Conservation (phyloP, 2,797 vertebrate genomes). For the Ataeniobius toweri region DNA sequence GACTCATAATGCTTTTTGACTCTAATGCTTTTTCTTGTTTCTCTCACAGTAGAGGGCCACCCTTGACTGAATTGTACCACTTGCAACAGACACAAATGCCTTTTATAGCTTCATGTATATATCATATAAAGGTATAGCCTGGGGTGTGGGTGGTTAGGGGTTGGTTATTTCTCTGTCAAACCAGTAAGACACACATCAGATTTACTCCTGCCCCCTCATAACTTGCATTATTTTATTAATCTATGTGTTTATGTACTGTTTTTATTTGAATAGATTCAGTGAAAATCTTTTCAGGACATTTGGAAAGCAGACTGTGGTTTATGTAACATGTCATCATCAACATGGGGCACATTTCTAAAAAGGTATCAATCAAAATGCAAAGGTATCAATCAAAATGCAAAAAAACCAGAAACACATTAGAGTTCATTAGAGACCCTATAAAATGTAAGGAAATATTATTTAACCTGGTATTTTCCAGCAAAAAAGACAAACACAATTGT, state of each 20-base stretch:
- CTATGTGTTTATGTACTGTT: conserved; percentile 13
- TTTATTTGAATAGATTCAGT: conserved; percentile 26
- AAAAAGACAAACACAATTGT: conserved; percentile 48
- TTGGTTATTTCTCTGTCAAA: not conserved
- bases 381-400: conserved; percentile 19
- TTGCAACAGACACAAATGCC: not conserved
- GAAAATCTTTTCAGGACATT: conserved; percentile 34
- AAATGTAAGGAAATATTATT: conserved; percentile 43
- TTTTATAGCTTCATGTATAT: not conserved
- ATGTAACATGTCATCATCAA: conserved; percentile 43
- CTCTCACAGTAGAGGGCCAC: not conserved
- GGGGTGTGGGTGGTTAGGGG: too few relatives aligned
- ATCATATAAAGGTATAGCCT: too few relatives aligned
- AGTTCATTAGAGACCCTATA: not conserved
- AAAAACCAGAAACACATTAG: conserved; percentile 15
- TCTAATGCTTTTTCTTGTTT: not conserved
- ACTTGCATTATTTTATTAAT: conserved; percentile 17
- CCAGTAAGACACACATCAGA: conserved; percentile 3
- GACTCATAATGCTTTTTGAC: too few relatives aligned
- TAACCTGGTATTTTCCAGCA: conserved; percentile 43
- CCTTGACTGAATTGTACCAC: not conserved
- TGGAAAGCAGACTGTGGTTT: conserved; percentile 35
- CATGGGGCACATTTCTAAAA: conserved; percentile 38
- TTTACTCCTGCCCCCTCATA: conserved; percentile 2
- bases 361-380: conserved; percentile 37